Evolutionary conservation across 2,888 invertebrate genomes (phyloP), one percentile per base, ranked within the genome.

Genomic region (Andrena dorsata): DNA sequence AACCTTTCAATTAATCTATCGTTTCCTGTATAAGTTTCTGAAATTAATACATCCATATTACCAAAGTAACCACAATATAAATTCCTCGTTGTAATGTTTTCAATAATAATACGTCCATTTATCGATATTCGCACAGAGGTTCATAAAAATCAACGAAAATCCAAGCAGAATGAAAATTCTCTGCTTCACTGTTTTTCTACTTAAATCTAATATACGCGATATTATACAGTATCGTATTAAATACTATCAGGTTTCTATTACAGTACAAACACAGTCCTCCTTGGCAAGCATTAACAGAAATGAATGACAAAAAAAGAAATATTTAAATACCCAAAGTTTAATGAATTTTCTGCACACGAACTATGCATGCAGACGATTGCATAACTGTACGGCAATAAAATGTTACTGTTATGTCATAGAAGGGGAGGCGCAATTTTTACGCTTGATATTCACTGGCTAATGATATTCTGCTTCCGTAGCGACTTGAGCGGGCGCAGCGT

Each of bases 81-180:
- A 41, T 16, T 0, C 41, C 4, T 41, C 41, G 41, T 0, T 41
- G 41, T 41, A 41, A 41, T 16, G 4, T 41, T 35, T 13, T 2
- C 35, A 47, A 20, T 2, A 32, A 10, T 7, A 41, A 30, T n/a
- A 69, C 69, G 70, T 82, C 71, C 81, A 75, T 64, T 51, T 76
- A 76, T 82, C 74, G 78, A 83, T 75, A 75, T 78, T 83, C 82
- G 78, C 75, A 78, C 78, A 28, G 56, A 79, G 80, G 80, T 80
- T 68, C 63, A 41, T 53, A 58, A 41, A 64, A 79, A 28, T 66
- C 53, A 26, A 26, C 8, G 4, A 5, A 58, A 8, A 10, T 0
- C 2, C n/a, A 58, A 35, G 13, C 16, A 58, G 8, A 76, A 10
- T 16, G n/a, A 64, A 47, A 35, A 28, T 64, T 10, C 8, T 41